Evolutionary conservation across 2,797 vertebrate species (phyloP), one percentile per base, ranked within the genome.

Genomic region (Dermochelys coriacea): DNA sequence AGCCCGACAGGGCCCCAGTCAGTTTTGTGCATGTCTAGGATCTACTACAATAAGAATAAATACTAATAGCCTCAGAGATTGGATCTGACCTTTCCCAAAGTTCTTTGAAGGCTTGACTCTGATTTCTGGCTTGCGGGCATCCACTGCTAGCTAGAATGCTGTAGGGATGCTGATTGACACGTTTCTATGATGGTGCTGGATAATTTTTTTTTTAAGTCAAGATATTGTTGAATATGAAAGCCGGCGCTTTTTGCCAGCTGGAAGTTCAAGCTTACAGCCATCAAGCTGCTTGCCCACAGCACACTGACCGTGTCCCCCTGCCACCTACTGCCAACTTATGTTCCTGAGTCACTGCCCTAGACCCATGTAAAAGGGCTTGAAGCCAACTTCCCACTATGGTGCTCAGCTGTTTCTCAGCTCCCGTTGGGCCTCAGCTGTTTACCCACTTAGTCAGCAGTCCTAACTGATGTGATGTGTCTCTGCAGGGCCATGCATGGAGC

Each of bases 71-170:
- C 71, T 64, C 14, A 0, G 0, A 57, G 86, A 80, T 4, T 12
- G 84, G 7, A 1, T 2, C 51, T 59, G 86, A 54, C 41, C 88
- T 52, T 52, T 75, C 0, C 0, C 52, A 55, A 57, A 23, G 55
- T 45, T 47, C 82, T 18, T 11, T 25, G 14, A 2, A 29, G 25
- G 18, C 1, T 37, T 85, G 88, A 37, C 34, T 45, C 45, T 57
- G 52, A 14, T 34, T 47, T 64, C 12, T 34, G 14, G 37, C 31
- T 52, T 31, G 55, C 59, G 37, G 82, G 25, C 54, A 11, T 15
- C 0, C 0, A 21, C 1, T 1, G 27, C 34, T 16, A 34, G n/a
- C 0, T 0, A 84, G 49, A 54, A 16, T 1, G 1, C 52, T 55
- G 61, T 57, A 29, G 21, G 61, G n/a, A 14, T 86, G 77, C 41